Base-by-base conservation (phyloP, 2,888 invertebrate species). In the Heliconius ethilla region DNA sequence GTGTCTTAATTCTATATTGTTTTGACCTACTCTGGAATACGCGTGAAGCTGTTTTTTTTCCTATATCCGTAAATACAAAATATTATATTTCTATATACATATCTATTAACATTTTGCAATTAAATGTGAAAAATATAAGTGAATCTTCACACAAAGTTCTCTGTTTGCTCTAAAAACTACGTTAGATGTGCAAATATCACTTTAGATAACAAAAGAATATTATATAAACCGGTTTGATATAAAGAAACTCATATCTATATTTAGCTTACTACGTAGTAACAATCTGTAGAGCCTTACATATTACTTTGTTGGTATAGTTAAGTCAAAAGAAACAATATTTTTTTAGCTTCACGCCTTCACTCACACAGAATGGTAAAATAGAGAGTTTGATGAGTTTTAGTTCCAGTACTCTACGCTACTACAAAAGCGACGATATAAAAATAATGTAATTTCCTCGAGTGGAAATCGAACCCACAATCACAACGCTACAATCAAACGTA, bases 221-320 rank as follows among this genome's bases (percentile, higher is more conserved):
- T 33, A 63, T 29, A 69, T 37, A 33, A 13, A 33, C 66, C 29
- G n/a, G 55, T 62, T 62, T 33, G 18, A 55, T 37, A 62, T 73
- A 62, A 33, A 25, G 72, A 62, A 25, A 11, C 73, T 62, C 15
- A 33, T 66, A 66, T 66, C 33, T 33, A 33, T 33, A 33, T 66
- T 22, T 33, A 66, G 29, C 22, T 15, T 66, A 66, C 66, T 66
- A 66, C 33, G 66, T 66, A 33, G 66, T 66, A 22, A 66, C 66
- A 22, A 65, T 29, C 27, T 65, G 65, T 27, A 29, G 7, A 65
- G 29, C 18, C 65, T 65, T 65, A 29, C 4, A 65, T 18, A 65
- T 29, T 18, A 29, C 29, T 65, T 29, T 65, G 18, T 62, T 51
- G 22, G 18, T 51, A 22, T 51, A 51, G 2, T 22, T 7, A 9